Base-by-base conservation (phyloP, 2,113 vertebrate species). In the Apaloderma vittatum region DNA sequence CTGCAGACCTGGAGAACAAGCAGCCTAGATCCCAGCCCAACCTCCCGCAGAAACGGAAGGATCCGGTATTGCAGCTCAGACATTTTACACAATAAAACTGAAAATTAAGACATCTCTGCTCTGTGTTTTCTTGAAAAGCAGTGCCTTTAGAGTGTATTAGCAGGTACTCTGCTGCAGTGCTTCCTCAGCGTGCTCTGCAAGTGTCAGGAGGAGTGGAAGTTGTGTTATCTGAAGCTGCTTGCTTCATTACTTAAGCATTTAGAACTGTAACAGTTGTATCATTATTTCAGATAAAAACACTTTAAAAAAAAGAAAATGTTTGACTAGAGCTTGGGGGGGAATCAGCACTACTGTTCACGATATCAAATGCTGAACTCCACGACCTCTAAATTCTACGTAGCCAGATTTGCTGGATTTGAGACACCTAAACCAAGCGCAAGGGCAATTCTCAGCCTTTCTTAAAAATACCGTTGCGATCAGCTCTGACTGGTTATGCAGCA, bases 211-310 rank as follows among this genome's bases (percentile, higher is more conserved):
- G 26, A 45, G 46, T 1, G 5, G 29, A 79, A 89, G 32, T 55
- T 32, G 43, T 24, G 8, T 21, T 34, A 57, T 9, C 57, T 40
- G 58, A 73, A 63, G 40, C 3, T 20, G 32, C 66, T 76, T 49
- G 6, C 40, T 62, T 57, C 8, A 18, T 8, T 17, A 27, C 20
- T 6, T 17, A 32, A 66, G 30, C 30, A 51, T 18, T 54, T 32
- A 30, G 2, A 4, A 30, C 26, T 1, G 0, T 1, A 0, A 54
- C 61, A 40, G 13, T 8, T 43, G 27, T 5, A 1, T 4, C 18
- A 70, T 24, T 66, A 37, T 6, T 46, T 84, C 43, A 66, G 16
- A 45, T 23, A 40, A 91, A 90, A 88, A 72, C 11, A 48, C 5
- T 36, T 23, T 1, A 10, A 18, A 16, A 45, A n/a, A 57, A 46